Base-by-base conservation (phyloP, 2,113 vertebrate species). In the Martes martes region DNA sequence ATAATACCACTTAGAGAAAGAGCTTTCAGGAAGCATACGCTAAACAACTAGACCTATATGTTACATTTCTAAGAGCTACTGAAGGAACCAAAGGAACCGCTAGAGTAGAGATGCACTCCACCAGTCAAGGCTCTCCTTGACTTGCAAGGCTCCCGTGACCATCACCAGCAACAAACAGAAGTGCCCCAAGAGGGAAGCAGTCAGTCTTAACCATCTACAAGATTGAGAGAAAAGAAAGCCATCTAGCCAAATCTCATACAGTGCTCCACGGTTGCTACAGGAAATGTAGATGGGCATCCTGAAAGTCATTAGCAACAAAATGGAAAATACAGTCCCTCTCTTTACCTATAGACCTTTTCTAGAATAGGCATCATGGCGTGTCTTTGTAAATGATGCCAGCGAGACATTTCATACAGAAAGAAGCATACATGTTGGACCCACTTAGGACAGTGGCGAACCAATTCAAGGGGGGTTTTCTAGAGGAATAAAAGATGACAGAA, bases 1-100 rank as follows among this genome's bases (percentile, higher is more conserved):
- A 18, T 6, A 47, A 33, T 6, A 47, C 1, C 26, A 61, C 21
- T 47, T 11, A 33, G 4, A 11, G 10, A 47, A 52, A 67, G 0
- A 7, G 31, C 2, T 0, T 16, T 5, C 28, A 39, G 26, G 4
- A 83, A 33, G 28, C 6, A 14, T 1, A 2, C 6, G 16, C 4
- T 63, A 61, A 52, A 24, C 81, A 2, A n/a, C 26, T 13, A 8
- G 11, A 78, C n/a, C 0, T 78, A 7, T 8, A 14, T 11, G 14
- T 69, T 33, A 39, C 7, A 31, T 47, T 83, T 73, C 47, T 79
- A 86, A 78, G 16, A 85, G 57, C 11, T 76, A 39, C 11, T 19
- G 28, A 45, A 94, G 95, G 50, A 93, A 84, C 4, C 28, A 36
- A 33, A 95, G 8, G 4, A 79, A 15, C 19, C 79, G 26, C 23